A percentile compares a stretch with the other conserved stretches of the same genome.
phyloP scores from a whole-genome alignment of 2,113 vertebrate genomes.

The Synodontis membranacea region DNA sequence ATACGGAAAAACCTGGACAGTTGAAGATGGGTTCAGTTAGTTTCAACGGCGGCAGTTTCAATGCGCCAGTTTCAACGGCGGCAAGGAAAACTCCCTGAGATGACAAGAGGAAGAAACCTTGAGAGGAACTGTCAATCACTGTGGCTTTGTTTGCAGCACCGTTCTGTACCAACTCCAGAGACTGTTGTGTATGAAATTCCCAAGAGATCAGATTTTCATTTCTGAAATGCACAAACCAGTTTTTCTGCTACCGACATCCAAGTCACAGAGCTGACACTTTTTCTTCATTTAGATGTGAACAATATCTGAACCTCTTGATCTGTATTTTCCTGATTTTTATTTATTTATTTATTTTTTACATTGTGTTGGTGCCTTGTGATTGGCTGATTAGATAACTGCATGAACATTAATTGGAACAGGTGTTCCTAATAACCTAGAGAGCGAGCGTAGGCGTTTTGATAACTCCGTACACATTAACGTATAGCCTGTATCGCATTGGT shows the following conservation, averaged over 20 bases:
- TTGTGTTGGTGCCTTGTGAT: not conserved
- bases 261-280: not conserved
- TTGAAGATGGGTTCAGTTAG: too few species aligned
- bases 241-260: not conserved
- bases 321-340: not conserved
- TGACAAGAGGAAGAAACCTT: too few species aligned
- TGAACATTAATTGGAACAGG: not conserved
- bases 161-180: not conserved
- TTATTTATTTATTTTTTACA: not conserved
- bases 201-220: not conserved
- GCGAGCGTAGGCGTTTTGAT: not conserved
- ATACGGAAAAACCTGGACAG: too few species aligned
- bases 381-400: not conserved
- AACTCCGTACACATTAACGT: not conserved
- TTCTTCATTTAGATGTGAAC: not conserved
- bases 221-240: not conserved
- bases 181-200: not conserved
- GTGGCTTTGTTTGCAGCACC: too few species aligned
- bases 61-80: too few species aligned
- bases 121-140: too few species aligned
- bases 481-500: not conserved
- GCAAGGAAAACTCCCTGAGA: too few species aligned
- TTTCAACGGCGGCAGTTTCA: too few species aligned
- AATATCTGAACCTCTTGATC: not conserved
- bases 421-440: not conserved